Base-by-base conservation (phyloP, 2,888 invertebrate genomes). In the Amblyjoppa fuscipennis region DNA sequence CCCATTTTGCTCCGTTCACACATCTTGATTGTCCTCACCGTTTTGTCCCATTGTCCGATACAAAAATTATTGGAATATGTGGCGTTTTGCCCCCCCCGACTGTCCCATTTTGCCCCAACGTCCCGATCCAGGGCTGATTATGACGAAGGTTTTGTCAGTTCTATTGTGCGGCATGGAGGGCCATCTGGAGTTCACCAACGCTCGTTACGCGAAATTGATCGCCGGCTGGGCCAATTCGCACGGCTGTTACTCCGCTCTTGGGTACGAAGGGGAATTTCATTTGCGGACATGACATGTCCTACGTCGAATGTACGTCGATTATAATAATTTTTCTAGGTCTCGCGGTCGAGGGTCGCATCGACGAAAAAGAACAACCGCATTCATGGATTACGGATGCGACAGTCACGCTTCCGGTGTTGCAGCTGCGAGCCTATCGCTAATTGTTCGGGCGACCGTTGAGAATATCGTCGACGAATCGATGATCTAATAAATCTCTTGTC, bases 141-240 rank as follows among this genome's bases (percentile, higher is more conserved):
- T 45, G 45, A 45, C 0, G 45, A 45, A 45, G 61, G 9, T 28
- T 74, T 25, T n/a, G 16, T n/a, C 49, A 95, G 95, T 95, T 81
- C 90, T 94, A 41, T 88, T 95, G 4, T 95, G 95, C 87, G 95
- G 95, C 0, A 93, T 94, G 88, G 94, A 95, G 89, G 95, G 95
- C 16, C 95, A 92, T 86, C 84, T 91, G 0, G 95, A 95, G 83
- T 95, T 95, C 88, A 87, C 94, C 1, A 88, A 90, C 25, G 80
- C 87, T 5, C 91, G 90, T 68, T 95, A 94, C 91, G 90, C 93
- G 25, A 87, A 90, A 11, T 84, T 92, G 71, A 92, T 95, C 28
- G 81, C 94, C 6, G 88, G 89, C 11, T 95, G 95, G 95, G 93
- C 94, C 84, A 92, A 92, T 61, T 78, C 89, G 0, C 88, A 91